phyloP scores from a whole-genome alignment of 2,113 vertebrate genomes.

The Murina feae region DNA sequence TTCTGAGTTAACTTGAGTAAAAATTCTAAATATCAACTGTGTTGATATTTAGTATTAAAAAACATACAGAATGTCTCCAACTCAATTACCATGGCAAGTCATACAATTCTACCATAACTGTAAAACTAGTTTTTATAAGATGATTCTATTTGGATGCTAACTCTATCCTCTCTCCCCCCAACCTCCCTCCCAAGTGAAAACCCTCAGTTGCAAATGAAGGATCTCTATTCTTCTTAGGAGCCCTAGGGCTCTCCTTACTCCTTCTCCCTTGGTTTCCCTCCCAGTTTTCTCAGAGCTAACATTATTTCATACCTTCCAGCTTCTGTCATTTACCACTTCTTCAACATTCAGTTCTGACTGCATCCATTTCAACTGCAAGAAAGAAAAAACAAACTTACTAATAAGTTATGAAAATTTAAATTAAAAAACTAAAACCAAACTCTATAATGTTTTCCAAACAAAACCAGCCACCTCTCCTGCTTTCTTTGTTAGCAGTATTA shows the following conservation, averaged over 20 bases:
- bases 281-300: background rate
- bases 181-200: background rate
- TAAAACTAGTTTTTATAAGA: background rate
- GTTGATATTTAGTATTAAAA: background rate
- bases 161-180: fast-evolving
- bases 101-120: background rate
- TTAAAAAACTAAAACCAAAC: background rate
- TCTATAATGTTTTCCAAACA: background rate
- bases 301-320: conserved; percentile 89
- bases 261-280: background rate
- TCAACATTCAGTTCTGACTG: conserved; percentile 97
- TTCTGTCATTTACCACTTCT: conserved; percentile 98
- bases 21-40: conserved; percentile 8
- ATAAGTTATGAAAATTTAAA: background rate
- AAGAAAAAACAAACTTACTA: background rate
- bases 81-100: background rate
- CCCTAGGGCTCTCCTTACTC: background rate
- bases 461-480: background rate
- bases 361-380: conserved; percentile 94
- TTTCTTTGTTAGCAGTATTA: background rate
- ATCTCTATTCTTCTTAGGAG: background rate
- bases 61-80: background rate
- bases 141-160: background rate
- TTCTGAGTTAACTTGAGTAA: conserved; percentile 4
- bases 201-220: background rate